phyloP scores from a whole-genome alignment of 2,888 invertebrate genomes.

The Myathropa florea region DNA sequence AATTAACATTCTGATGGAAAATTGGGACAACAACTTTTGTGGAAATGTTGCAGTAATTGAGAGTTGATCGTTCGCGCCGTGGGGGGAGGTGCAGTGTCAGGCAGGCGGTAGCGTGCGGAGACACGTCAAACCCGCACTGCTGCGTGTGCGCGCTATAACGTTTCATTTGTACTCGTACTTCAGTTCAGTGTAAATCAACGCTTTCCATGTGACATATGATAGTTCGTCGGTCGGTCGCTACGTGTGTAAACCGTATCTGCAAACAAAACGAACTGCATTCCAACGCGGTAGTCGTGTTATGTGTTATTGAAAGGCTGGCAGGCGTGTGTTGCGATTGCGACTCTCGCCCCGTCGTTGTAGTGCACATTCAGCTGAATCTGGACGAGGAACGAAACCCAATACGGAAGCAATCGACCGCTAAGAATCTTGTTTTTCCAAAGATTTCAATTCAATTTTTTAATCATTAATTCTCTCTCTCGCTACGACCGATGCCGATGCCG shows the following conservation, averaged over 20 bases:
- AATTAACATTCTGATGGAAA: slow-evolving; percentile 71
- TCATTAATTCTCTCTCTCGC: slow-evolving; percentile 57
- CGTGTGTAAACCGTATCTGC: slow-evolving; percentile 57
- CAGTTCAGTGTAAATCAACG: slow-evolving; percentile 60
- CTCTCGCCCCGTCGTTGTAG: slow-evolving; percentile 6
- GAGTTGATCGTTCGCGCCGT: slow-evolving; percentile 54
- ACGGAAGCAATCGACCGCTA: slow-evolving; percentile 74
- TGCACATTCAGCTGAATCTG: slow-evolving; percentile 33
- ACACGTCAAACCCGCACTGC: slow-evolving; percentile 31
- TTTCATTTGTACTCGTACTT: slow-evolving; percentile 33
- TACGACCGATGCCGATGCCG: not conserved
- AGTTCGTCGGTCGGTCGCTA: slow-evolving; percentile 34
- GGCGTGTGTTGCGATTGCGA: slow-evolving; percentile 21
- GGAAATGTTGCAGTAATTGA: slow-evolving; percentile 69
- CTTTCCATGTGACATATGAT: slow-evolving; percentile 70
- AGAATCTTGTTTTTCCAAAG: slow-evolving; percentile 72
- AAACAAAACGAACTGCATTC: slow-evolving; percentile 65
- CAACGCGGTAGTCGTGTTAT: slow-evolving; percentile 40
- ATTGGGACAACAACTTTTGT: slow-evolving; percentile 70
- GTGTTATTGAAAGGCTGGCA: slow-evolving; percentile 59
- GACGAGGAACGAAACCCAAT: slow-evolving; percentile 75
- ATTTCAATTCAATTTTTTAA: slow-evolving; percentile 68
- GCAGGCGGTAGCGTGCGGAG: not conserved
- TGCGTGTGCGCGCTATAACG: slow-evolving; percentile 51
- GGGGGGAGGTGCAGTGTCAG: slow-evolving; percentile 12